Evolutionary conservation across 1,140 invertebrate species (phyloP).

Genomic region (Littorina saxatilis): DNA sequence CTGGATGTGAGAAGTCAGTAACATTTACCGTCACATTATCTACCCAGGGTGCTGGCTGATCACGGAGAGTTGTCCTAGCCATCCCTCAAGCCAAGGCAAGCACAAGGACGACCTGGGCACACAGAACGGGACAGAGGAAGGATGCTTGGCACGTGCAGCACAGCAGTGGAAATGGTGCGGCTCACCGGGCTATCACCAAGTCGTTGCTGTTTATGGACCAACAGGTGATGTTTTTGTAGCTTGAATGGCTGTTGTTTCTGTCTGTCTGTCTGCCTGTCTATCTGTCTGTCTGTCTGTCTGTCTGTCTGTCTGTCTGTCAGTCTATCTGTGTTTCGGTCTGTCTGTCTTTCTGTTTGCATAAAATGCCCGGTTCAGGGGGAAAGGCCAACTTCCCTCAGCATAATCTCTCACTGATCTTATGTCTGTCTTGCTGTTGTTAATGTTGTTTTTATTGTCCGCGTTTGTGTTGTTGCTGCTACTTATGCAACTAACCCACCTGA

Average conservation of each 20-base stretch:
- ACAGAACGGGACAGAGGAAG: slow-evolving; percentile 38
- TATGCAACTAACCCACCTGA: background rate
- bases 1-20: too few relatives aligned
- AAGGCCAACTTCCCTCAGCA: background rate
- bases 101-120: slow-evolving; percentile 43
- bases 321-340: too few relatives aligned
- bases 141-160: slow-evolving; percentile 46
- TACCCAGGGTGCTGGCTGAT: slow-evolving; percentile 54
- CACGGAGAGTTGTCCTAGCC: slow-evolving; percentile 37
- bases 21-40: background rate
- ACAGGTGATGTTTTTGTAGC: slow-evolving; percentile 41
- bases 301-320: too few relatives aligned
- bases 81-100: slow-evolving; percentile 31
- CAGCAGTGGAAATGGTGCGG: slow-evolving; percentile 52
- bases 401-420: background rate
- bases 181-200: slow-evolving; percentile 20
- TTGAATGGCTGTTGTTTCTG: background rate
- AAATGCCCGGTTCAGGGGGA: background rate
- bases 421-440: background rate
- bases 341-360: background rate
- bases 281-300: too few relatives aligned
- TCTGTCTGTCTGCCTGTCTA: too few relatives aligned
- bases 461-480: background rate
- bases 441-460: background rate
- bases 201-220: slow-evolving; percentile 51